Base-by-base conservation (phyloP, 2,888 invertebrate genomes). In the Drosophila fungiperda region DNA sequence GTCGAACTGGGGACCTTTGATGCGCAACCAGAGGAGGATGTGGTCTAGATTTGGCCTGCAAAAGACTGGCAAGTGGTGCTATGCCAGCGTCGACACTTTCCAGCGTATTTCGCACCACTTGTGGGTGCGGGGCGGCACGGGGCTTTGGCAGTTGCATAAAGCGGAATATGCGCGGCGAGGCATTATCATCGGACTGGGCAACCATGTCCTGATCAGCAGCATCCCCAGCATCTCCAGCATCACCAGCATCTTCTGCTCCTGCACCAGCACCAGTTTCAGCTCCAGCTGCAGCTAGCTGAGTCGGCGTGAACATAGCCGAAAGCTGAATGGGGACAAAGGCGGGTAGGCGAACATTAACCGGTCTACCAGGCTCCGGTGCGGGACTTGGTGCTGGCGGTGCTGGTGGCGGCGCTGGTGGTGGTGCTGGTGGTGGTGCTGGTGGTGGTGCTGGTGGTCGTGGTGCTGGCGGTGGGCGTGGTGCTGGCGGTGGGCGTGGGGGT, bases 281-380 rank as follows among this genome's bases (percentile, higher is more conserved):
- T 9, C 29, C 77, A n/a, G 33, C 26, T 5, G 11, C 42, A 26
- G 36, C 69, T 6, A 45, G 23, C 2, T 32, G 38, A 87, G 93
- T 26, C 93, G 93, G 92, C 92, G 94, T 55, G 90, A 89, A 92
- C 92, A 92, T 92, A 20, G 92, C 92, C 2, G 92, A 87, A 3
- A 92, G 71, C 53, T 92, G 92, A 5, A 92, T 85, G 35, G 92
- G 92, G 23, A 92, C 92, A 69, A 92, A 92, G 15, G 92, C 92
- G 5, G 93, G 92, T 48, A 92, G 60, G 0, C 88, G 87, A 0
- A 92, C 91, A 0, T 91, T 90, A 0, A 92, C 65, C 5, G 92
- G 92, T n/a, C 76, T 61, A 0, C 86, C 86, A 0, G 79, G 55
- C 0, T 53, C 33, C 1, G 62, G 72, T 0, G 55, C 32, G 0